These are phyloP conservation scores for Drosophila gunungcola DNA, from an alignment of 1,140 invertebrate species.

Conservation along the genomic window DNA sequence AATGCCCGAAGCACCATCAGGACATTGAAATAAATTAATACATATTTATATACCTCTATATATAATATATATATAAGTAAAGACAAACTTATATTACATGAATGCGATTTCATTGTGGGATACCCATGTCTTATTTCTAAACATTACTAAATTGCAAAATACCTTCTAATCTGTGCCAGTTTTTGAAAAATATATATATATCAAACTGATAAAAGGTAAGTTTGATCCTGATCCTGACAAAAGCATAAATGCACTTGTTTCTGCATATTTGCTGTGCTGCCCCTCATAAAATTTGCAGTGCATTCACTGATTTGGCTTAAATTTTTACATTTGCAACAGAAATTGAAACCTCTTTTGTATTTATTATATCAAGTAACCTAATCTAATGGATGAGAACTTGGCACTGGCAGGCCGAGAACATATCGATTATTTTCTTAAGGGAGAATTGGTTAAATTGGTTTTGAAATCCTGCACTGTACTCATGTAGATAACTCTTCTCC, in stretches of 20 bases:
- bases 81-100: constrained; percentile 3
- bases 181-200: background rate
- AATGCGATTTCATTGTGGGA: background rate
- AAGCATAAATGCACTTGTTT: background rate
- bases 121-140: background rate
- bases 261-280: background rate
- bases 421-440: background rate
- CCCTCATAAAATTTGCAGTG: background rate
- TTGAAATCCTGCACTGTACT: background rate
- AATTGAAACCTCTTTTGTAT: background rate
- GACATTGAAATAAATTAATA: background rate
- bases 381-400: constrained; percentile 9
- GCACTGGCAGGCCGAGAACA: background rate
- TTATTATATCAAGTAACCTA: constrained; percentile 5
- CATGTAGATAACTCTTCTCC: background rate
- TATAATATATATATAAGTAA: background rate
- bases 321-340: background rate
- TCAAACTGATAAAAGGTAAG: background rate
- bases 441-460: background rate
- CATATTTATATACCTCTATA: background rate
- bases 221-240: too few species aligned
- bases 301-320: background rate
- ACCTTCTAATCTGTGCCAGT: background rate
- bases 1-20: constrained; percentile 1
- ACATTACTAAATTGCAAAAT: background rate